Base-by-base conservation (phyloP, 2,113 vertebrate species). In the Conger conger region DNA sequence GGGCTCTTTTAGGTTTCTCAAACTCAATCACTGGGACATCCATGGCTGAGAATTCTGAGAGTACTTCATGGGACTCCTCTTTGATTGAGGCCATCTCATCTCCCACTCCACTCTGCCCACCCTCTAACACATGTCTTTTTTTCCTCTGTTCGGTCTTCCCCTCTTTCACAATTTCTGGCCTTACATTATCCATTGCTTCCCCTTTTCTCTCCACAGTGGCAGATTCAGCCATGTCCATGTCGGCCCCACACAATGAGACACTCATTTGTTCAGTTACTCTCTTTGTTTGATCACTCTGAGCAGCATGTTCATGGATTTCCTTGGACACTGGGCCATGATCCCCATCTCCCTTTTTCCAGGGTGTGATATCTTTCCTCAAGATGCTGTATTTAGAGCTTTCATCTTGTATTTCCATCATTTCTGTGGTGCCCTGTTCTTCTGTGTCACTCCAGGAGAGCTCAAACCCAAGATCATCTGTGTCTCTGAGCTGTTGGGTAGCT, bases 391-490 rank as follows among this genome's bases (percentile, higher is more conserved):
- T 76, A n/a, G 68, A 87, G 30, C 33, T 80, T 80, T 85, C 0
- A 23, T 87, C 81, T 60, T 81, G 60, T 79, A 42, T 53, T 11
- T 86, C 35, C 50, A n/a, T 27, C 35, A 82, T 77, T 80, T 40
- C 79, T 16, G 79, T 83, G 86, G 54, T 83, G 15, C 42, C 57
- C 4, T 5, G 82, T 84, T 91, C 42, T 77, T 68, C 83, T 38
- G 73, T 42, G 27, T 73, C 38, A 84, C 36, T 80, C 30, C 53
- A 38, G n/a, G 85, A 73, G 15, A 79, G 17, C 36, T 15, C 53
- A 54, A 86, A 77, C 0, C 76, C 82, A 79, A 78, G 54, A 54
- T 85, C 18, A 85, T 16, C 35, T 78, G 30, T 81, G 3, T 68
- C 1, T 23, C 60, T 37, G 27, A 23, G 33, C 38, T 83, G 63